Conservation (phyloP, 2,797 vertebrate species). For the Liparis tanakae region DNA sequence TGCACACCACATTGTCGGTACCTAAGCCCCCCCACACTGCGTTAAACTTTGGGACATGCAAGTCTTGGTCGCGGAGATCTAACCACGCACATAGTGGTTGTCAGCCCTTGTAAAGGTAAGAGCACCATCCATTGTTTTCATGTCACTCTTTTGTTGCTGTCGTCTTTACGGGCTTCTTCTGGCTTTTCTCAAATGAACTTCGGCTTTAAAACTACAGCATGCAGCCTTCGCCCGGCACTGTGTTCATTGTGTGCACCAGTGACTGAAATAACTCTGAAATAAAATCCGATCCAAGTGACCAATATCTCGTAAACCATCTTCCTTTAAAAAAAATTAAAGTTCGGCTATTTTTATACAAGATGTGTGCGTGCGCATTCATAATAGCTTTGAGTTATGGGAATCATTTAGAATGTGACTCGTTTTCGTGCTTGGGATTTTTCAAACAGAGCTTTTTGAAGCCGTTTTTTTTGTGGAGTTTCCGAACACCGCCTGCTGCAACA, state of each 20-base stretch:
- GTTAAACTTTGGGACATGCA: conserved; percentile 98
- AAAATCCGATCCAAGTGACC: conserved; percentile 65
- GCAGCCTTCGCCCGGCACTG: conserved; percentile 54
- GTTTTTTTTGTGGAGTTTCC: conserved; percentile 63
- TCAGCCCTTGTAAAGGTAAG: conserved; percentile 96
- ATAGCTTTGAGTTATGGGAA: conserved; percentile 9
- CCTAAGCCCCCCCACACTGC: conserved; percentile 82
- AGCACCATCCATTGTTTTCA: conserved; percentile 78
- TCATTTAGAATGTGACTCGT: conserved; percentile 21
- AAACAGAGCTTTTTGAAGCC: conserved; percentile 41
- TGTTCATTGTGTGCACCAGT: conserved; percentile 54
- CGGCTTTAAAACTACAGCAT: conserved; percentile 64
- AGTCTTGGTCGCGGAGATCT: conserved; percentile 93
- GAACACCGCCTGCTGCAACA: conserved; percentile 76
- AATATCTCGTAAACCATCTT: conserved; percentile 16
- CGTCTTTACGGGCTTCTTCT: conserved; percentile 58
- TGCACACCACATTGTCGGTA: conserved; percentile 82
- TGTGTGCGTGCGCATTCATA: conserved; percentile 23
- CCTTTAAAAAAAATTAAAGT: conserved; percentile 19
- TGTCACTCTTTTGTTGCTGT: conserved; percentile 69
- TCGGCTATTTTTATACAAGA: conserved; percentile 7
- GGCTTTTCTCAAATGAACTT: conserved; percentile 66
- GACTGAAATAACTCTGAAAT: conserved; percentile 69
- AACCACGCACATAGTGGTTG: conserved; percentile 91
- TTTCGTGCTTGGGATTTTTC: conserved; percentile 36